Percentiles rank a stretch among this genome's conserved stretches.
phyloP scores from a whole-genome alignment of 2,888 invertebrate species.

The Punctoribates punctum region DNA sequence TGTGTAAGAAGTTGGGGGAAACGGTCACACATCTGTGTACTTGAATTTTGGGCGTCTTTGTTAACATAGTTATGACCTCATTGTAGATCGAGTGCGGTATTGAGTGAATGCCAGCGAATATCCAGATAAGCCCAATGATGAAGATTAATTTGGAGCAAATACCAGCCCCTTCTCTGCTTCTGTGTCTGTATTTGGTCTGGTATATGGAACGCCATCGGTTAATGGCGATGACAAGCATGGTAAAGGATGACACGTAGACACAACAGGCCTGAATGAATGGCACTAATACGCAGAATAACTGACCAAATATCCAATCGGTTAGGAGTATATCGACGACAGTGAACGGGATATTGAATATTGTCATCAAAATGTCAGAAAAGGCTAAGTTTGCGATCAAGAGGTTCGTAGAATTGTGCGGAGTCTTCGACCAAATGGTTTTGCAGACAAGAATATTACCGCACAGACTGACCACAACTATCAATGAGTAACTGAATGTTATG shows the following conservation, averaged over 20 bases:
- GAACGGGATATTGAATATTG: constrained; percentile 56
- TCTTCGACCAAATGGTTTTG: constrained; percentile 57
- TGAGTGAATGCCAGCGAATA: constrained; percentile 43
- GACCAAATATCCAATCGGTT: constrained; percentile 56
- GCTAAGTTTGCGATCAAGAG: constrained; percentile 60
- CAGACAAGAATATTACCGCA: constrained; percentile 56
- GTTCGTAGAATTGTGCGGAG: constrained; percentile 60
- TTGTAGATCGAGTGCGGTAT: constrained; percentile 39
- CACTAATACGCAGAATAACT: constrained; percentile 54
- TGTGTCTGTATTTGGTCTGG: background rate
- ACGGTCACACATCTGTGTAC: constrained; percentile 36
- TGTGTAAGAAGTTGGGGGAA: constrained; percentile 38
- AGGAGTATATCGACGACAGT: constrained; percentile 32
- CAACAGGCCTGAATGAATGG: constrained; percentile 54
- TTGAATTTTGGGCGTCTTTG: background rate
- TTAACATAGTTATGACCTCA: background rate
- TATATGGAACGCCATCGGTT: constrained; percentile 26
- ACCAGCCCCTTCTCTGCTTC: background rate
- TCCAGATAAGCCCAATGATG: constrained; percentile 41
- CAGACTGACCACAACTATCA: constrained; percentile 56
- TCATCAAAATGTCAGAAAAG: constrained; percentile 54
- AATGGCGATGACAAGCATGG: constrained; percentile 24
- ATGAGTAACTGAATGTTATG: constrained; percentile 52
- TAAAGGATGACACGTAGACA: constrained; percentile 30
- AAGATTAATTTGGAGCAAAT: background rate